These are phyloP conservation scores for Felis catus DNA, from an alignment of 2,113 vertebrate species.

Conservation along the genomic window F.catus_Fca126_mat1.0 CM031421.1:74952501-74953000, in stretches of 20 bases:
- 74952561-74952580: neutral
- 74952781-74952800: neutral
- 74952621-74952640: neutral
- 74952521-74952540: neutral
- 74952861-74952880: rapidly evolving
- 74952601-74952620: neutral
- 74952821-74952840: neutral
- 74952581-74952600: neutral
- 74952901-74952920: neutral
- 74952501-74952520: neutral
- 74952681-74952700: neutral
- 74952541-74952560: neutral
- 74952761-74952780: neutral
- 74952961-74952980: neutral
- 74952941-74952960: neutral
- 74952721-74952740: neutral
- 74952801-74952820: neutral
- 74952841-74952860: neutral
- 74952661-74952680: neutral
- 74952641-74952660: neutral
- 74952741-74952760: neutral
- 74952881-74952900: no score
- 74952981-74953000: neutral
- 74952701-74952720: neutral
- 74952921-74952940: neutral